phyloP scores from a whole-genome alignment of 2,113 vertebrate species.

The Megaceryle maxima region DNA sequence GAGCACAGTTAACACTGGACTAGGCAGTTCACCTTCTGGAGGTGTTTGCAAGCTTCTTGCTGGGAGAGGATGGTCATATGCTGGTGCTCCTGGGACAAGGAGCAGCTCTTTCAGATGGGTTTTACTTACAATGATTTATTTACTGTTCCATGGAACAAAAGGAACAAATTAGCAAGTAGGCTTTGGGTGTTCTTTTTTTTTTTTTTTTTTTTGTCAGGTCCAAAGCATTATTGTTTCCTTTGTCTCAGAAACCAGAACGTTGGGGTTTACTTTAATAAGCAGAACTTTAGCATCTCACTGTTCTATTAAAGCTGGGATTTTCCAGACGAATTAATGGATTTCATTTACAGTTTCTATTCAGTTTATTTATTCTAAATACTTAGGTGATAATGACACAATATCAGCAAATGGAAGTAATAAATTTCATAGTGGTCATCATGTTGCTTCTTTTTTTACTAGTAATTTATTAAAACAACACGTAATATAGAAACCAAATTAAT shows the following conservation, averaged over 20 bases:
- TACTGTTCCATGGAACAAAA: neutral
- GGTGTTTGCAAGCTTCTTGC: neutral
- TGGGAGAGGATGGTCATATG: neutral
- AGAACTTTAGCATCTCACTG: too few species aligned
- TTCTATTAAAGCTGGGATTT: too few species aligned
- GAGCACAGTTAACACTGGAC: neutral
- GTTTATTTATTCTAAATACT: neutral
- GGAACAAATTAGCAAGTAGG: neutral
- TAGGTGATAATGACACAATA: neutral
- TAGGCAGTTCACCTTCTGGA: neutral
- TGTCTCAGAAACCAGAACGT: too few species aligned
- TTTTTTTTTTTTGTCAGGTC: neutral
- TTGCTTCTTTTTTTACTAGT: neutral
- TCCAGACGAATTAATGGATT: too few species aligned
- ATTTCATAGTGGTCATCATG: neutral
- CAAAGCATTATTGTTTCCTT: neutral
- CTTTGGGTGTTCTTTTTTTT: neutral
- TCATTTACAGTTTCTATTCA: neutral
- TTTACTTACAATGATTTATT: neutral
- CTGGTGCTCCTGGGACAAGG: neutral
- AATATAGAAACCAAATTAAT: neutral
- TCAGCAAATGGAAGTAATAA: neutral
- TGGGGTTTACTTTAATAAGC: too few species aligned
- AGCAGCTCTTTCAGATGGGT: neutral
- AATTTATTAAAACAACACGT: neutral